Evolutionary conservation across 1,140 invertebrate species (phyloP).

Genomic region (Macrosteles quadrilineatus): DNA sequence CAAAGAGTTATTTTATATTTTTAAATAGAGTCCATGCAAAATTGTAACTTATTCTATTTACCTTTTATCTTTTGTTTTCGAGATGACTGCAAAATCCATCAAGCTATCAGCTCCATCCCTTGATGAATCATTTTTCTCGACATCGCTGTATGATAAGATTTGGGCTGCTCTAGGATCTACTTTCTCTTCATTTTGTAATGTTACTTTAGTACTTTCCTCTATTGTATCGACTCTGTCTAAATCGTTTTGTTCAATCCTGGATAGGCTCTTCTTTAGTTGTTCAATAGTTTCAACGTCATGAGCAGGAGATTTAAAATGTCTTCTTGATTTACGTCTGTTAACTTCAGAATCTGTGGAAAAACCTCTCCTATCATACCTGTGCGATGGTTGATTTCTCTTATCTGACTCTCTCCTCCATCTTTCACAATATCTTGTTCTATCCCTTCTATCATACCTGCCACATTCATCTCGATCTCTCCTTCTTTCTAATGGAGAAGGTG

Average conservation of each 20-base stretch:
- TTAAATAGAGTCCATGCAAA: too few relatives aligned
- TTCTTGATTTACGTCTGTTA: neutral
- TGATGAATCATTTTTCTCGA: neutral
- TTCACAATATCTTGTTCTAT: neutral
- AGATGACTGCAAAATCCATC: conserved; percentile 10
- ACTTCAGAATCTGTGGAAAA: neutral
- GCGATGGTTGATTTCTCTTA: neutral
- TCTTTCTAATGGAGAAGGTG: neutral
- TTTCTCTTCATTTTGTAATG: neutral
- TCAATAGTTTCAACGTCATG: too few relatives aligned
- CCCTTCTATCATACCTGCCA: neutral
- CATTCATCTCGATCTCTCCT: neutral
- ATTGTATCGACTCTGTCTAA: too few relatives aligned
- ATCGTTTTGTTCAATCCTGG: too few relatives aligned
- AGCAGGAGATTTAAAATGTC: neutral
- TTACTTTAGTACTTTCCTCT: neutral
- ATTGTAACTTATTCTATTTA: conserved; percentile 1
- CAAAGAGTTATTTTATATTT: too few relatives aligned
- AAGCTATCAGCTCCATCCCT: neutral
- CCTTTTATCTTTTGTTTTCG: conserved; percentile 1
- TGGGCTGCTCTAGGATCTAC: neutral
- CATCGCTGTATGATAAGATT: neutral
- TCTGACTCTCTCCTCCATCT: neutral
- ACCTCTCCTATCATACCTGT: neutral
- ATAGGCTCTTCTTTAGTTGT: too few relatives aligned